Evolutionary conservation across 2,888 invertebrate species (phyloP).

Genomic region (Sinotaia quadrata): DNA sequence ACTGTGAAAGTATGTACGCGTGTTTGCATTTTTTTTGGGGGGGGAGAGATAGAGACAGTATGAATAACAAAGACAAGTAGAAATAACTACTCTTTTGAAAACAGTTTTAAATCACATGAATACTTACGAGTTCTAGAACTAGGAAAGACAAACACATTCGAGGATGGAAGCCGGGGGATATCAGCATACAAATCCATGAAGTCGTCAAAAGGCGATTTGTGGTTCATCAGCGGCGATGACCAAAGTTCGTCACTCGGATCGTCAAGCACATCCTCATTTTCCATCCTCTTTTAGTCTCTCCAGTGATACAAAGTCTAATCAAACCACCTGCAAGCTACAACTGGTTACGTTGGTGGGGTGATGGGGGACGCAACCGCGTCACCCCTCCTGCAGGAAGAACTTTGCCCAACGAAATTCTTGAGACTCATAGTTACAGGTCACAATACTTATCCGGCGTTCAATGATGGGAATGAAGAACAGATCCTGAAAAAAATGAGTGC

Average conservation of each 20-base stretch:
- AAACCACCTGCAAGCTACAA: too few species aligned
- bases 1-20: too few species aligned
- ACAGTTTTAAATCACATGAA: too few species aligned
- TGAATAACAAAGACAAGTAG: neutral
- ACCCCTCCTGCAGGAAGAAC: too few species aligned
- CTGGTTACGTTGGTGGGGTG: too few species aligned
- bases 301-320: neutral
- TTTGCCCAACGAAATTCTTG: too few species aligned
- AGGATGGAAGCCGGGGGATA: neutral
- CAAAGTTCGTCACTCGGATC: slow-evolving; percentile 48
- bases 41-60: neutral
- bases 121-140: neutral
- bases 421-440: too few species aligned
- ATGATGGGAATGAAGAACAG: too few species aligned
- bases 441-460: too few species aligned
- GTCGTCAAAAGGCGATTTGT: slow-evolving; percentile 63
- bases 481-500: too few species aligned
- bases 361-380: too few species aligned
- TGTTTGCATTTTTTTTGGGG: too few species aligned
- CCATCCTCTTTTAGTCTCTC: slow-evolving; percentile 17
- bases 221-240: slow-evolving; percentile 63
- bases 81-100: neutral
- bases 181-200: slow-evolving; percentile 63
- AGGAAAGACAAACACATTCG: slow-evolving; percentile 17
- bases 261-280: slow-evolving; percentile 37